phyloP scores from a whole-genome alignment of 2,888 invertebrate species.

The Philonicus albiceps region DNA sequence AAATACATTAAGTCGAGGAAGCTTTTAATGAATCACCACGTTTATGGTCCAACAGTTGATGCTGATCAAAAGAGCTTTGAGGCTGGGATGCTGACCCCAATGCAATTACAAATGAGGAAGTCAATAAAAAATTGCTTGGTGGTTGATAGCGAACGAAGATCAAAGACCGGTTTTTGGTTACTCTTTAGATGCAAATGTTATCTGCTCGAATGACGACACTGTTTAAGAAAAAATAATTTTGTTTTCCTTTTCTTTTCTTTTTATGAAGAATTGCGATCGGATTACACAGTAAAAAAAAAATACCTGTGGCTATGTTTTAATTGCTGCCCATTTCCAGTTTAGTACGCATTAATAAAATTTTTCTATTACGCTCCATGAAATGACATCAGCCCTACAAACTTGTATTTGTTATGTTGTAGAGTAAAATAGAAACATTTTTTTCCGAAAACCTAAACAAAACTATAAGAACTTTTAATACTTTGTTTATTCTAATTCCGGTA shows the following conservation, averaged over 20 bases:
- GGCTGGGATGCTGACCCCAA: not conserved
- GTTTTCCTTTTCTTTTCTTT: not conserved
- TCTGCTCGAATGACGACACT: not conserved
- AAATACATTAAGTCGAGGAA: not conserved
- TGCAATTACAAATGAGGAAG: not conserved
- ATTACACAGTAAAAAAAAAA: not conserved
- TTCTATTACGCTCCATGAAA: not conserved
- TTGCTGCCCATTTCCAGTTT: not conserved
- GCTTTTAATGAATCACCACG: not conserved
- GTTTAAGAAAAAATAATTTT: not conserved
- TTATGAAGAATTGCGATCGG: not conserved
- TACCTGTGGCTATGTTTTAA: not conserved
- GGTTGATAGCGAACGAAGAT: not conserved
- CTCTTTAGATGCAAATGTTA: not conserved
- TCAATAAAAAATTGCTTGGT: not conserved
- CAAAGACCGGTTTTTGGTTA: not conserved
- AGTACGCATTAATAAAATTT: not conserved
- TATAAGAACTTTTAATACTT: no score
- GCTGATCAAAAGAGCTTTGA: not conserved
- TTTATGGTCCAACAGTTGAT: not conserved
- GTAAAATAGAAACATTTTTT: no score
- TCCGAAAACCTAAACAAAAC: no score
- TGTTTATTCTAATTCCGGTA: no score
- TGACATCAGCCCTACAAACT: not conserved
- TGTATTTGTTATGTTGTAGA: not conserved